phyloP scores from a whole-genome alignment of 1,140 invertebrate species.

The Hyles euphorbiae region DNA sequence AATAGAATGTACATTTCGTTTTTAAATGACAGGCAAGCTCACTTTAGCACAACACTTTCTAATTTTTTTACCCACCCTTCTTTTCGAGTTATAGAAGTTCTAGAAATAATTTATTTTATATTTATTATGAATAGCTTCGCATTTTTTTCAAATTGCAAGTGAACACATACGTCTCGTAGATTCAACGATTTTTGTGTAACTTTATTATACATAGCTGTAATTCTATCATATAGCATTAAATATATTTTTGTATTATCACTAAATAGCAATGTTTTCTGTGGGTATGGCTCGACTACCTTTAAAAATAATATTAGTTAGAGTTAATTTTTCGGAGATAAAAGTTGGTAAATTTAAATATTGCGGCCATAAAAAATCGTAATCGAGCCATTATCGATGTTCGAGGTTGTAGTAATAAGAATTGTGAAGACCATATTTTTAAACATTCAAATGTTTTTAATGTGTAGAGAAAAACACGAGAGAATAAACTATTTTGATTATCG shows the following conservation, averaged over 20 bases:
- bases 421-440: slow-evolving; percentile 25
- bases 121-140: neutral
- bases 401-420: slow-evolving; percentile 14
- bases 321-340: neutral
- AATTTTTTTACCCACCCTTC: too few relatives aligned
- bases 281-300: too few relatives aligned
- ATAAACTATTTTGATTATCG: slow-evolving; percentile 47
- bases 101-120: too few relatives aligned
- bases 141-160: slow-evolving; percentile 18
- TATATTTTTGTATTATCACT: slow-evolving; percentile 59
- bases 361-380: too few relatives aligned
- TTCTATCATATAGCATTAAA: slow-evolving; percentile 37
- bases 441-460: slow-evolving; percentile 30
- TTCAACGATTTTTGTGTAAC: neutral
- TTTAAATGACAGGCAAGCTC: too few relatives aligned
- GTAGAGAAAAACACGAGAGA: slow-evolving; percentile 28
- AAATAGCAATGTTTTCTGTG: neutral
- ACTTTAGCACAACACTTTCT: too few relatives aligned
- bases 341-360: too few relatives aligned
- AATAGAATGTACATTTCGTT: too few relatives aligned
- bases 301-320: slow-evolving; percentile 15
- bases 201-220: slow-evolving; percentile 23
- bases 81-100: too few relatives aligned
- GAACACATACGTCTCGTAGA: slow-evolving; percentile 6
- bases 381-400: slow-evolving; percentile 4